A percentile compares a stretch with the other conserved stretches of the same genome.
Conservation (phyloP, 2,888 invertebrate species). For the Eupithecia subumbrata region DNA sequence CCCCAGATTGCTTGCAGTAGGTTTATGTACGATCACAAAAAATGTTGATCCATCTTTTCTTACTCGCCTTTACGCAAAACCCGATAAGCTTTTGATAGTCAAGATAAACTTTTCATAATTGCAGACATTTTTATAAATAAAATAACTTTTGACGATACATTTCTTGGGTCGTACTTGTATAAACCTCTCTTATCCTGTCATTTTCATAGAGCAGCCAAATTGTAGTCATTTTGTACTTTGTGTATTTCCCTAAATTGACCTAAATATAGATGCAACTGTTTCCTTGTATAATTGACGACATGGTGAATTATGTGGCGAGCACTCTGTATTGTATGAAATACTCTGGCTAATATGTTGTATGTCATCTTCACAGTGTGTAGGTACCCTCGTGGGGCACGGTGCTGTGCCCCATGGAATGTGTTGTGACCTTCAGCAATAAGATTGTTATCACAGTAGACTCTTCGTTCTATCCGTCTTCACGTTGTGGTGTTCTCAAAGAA, state of each 20-base stretch:
- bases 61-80: constrained; percentile 23
- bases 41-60: constrained; percentile 15
- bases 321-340: constrained; percentile 56
- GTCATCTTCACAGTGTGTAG: constrained; percentile 50
- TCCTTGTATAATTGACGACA: constrained; percentile 55
- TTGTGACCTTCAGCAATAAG: constrained; percentile 76
- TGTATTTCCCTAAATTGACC: constrained; percentile 45
- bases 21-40: constrained; percentile 39
- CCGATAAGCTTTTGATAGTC: constrained; percentile 33
- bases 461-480: constrained; percentile 69
- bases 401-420: constrained; percentile 39
- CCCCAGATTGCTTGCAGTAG: constrained; percentile 69
- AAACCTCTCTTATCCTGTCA: constrained; percentile 72
- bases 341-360: constrained; percentile 46
- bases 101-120: constrained; percentile 25
- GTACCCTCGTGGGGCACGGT: constrained; percentile 40
- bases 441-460: constrained; percentile 61
- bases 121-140: constrained; percentile 27
- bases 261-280: constrained; percentile 42
- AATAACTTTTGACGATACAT: constrained; percentile 25
- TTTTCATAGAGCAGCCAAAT: constrained; percentile 60
- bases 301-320: constrained; percentile 57
- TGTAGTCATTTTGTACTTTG: constrained; percentile 42
- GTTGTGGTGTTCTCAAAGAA: constrained; percentile 72
- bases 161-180: constrained; percentile 55